Evolutionary conservation across 2,888 invertebrate genomes (phyloP).

Genomic region (Limnephilus auricula): DNA sequence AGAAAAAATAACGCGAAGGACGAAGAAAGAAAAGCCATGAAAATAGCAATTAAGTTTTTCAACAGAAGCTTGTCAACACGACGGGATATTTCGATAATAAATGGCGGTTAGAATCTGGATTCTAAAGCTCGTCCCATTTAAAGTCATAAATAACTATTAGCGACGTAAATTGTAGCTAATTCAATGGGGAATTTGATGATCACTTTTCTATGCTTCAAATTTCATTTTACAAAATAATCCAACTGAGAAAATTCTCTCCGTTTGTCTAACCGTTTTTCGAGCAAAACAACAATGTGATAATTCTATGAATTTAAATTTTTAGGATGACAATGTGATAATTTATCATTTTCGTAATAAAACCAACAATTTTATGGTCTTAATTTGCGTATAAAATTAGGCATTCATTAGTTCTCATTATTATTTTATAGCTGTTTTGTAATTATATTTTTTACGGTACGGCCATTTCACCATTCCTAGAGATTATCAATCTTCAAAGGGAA

Average conservation of each 20-base stretch:
- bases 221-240: neutral
- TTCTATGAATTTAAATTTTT: neutral
- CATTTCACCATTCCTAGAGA: too few species aligned
- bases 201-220: neutral
- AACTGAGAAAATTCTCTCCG: neutral
- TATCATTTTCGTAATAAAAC: neutral
- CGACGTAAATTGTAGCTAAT: neutral
- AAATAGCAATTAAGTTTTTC: neutral
- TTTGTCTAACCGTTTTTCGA: neutral
- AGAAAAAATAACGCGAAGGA: neutral
- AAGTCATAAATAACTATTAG: neutral
- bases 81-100: neutral
- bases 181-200: neutral
- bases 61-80: neutral
- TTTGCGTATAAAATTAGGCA: neutral
- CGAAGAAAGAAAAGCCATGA: neutral
- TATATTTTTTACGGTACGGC: too few species aligned
- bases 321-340: neutral
- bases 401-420: neutral
- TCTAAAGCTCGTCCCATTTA: neutral
- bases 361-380: neutral
- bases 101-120: constrained; percentile 2
- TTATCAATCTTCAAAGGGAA: too few species aligned
- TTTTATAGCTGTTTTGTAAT: neutral
- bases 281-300: neutral